These are phyloP conservation scores for Sarcophaga rosellei DNA, from an alignment of 2,888 invertebrate species.

Conservation along the genomic window DNA sequence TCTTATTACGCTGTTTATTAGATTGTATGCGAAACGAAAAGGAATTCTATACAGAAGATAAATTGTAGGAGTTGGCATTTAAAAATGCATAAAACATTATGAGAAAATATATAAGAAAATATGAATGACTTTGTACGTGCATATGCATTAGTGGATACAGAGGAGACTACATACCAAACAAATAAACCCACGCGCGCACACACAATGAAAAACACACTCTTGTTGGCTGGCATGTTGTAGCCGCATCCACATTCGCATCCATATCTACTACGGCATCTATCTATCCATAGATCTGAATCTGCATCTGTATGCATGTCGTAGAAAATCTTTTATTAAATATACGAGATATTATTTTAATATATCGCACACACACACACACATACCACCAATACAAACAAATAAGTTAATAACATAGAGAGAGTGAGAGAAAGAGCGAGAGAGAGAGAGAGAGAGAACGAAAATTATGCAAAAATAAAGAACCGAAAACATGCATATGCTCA, in stretches of 20 bases:
- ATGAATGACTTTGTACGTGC: not conserved
- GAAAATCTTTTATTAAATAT: not conserved
- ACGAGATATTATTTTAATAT: not conserved
- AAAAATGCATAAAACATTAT: constrained; percentile 22
- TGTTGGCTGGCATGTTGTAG: too few relatives aligned
- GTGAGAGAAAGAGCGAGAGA: not conserved
- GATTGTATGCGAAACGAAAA: not conserved
- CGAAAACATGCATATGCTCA: not conserved
- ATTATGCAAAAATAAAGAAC: not conserved
- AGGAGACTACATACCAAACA: not conserved
- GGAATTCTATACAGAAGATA: not conserved
- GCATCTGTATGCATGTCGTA: not conserved
- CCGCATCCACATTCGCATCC: not conserved
- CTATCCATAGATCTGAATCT: too few relatives aligned
- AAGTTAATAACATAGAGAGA: not conserved
- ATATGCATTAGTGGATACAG: not conserved
- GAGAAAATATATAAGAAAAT: constrained; percentile 6
- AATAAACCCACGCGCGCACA: not conserved
- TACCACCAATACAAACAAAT: constrained; percentile 22
- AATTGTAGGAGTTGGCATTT: constrained; percentile 11
- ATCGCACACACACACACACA: not conserved
- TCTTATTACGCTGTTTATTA: not conserved
- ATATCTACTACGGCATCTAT: not conserved
- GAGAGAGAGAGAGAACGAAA: not conserved
- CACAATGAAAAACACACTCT: too few relatives aligned